Base-by-base conservation (phyloP, 2,113 vertebrate genomes). In the Pygathrix nemaeus region DNA sequence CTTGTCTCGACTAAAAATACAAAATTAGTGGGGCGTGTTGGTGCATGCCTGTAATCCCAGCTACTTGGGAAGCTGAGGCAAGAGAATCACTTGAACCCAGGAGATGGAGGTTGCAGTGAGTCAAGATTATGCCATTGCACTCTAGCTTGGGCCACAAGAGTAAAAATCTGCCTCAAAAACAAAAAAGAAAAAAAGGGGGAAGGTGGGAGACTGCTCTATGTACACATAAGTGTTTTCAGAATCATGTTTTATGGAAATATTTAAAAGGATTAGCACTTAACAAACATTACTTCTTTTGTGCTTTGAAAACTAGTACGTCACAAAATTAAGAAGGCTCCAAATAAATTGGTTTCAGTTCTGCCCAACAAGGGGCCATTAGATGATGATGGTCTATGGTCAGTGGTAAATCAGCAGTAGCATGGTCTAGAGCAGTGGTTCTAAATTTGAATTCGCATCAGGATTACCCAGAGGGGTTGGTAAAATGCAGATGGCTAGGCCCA, bases 281-380 rank as follows among this genome's bases (percentile, higher is more conserved):
- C 21, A 45, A 97, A 91, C 5, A 48, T 21, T 4, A 79, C 75
- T 87, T 97, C 61, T 68, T 12, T 23, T 85, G 68, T 12, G 64
- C 79, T 81, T 89, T 76, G 92, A 95, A 61, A 23, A 64, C 0
- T 2, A 79, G 20, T 1, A 14, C 21, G 68, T 23, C 7, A 35
- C 0, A 0, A 78, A 23, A 30, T 75, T 43, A 40, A 59, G 14
- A 40, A 61, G 23, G n/a, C 9, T 90, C 27, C n/a, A 48, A 50
- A 80, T 61, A 92, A 45, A 55, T 25, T 75, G 8, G 75, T 61
- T 81, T 90, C 17, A 50, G 13, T 25, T 79, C 10, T 3, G 14
- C 40, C 40, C 35, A 27, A 92, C 68, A 97, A 90, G 57, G 25
- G 48, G 12, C 25, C 17, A 9, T 10, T 35, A 87, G 45, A 50